These are phyloP conservation scores for Aphis gossypii DNA, from an alignment of 1,140 invertebrate genomes.

Conservation along the genomic window DNA sequence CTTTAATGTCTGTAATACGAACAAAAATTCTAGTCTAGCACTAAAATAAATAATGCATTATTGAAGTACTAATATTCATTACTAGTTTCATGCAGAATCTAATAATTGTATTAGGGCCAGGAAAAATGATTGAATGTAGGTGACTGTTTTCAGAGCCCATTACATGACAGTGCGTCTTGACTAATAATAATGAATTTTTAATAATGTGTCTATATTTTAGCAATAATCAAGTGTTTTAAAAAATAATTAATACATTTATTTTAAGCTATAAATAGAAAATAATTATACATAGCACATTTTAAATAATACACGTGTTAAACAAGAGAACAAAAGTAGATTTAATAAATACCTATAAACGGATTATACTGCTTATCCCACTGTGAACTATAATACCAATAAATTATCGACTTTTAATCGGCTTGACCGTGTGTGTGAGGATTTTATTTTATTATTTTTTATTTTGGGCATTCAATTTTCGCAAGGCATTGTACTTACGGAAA, in stretches of 20 bases:
- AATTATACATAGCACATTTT: background rate
- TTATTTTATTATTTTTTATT: background rate
- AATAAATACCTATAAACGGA: background rate
- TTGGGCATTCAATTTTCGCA: slow-evolving; percentile 35
- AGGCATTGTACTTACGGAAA: background rate
- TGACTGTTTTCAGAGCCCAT: no score
- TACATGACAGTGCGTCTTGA: no score
- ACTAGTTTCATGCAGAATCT: background rate
- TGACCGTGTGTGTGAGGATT: background rate
- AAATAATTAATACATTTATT: background rate
- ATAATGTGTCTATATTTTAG: background rate
- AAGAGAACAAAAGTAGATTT: background rate
- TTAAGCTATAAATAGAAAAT: background rate
- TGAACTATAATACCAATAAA: background rate
- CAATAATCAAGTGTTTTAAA: background rate
- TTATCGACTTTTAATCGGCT: slow-evolving; percentile 40
- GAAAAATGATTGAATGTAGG: background rate
- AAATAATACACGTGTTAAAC: background rate
- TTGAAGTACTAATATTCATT: background rate
- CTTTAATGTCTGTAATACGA: background rate
- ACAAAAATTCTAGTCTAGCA: background rate
- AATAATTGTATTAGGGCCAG: background rate
- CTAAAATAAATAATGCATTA: background rate
- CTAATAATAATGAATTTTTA: background rate
- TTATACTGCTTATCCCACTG: background rate